Evolutionary conservation across 2,797 vertebrate genomes (phyloP), one percentile per base, ranked within the genome.

Genomic region (Spheniscus humboldti): DNA sequence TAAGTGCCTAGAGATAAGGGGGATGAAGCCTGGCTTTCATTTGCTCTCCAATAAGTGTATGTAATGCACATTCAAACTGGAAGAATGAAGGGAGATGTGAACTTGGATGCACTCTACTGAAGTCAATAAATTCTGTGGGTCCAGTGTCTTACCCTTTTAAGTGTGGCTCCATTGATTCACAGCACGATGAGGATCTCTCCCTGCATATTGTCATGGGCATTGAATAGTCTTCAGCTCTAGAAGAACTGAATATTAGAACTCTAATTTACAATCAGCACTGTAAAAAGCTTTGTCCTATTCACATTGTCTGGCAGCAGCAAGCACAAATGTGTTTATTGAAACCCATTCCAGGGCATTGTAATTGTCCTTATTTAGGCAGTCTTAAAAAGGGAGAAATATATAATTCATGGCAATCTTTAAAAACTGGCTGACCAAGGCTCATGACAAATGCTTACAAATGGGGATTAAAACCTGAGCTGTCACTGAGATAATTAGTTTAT

Each of bases 401-500:
- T 89, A 96, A 95, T 94, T 94, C 85, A 84, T 83, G 67, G 22
- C 82, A 77, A 37, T 88, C 84, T 86, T 89, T 96, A 91, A 96
- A 94, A 96, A 85, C 79, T 92, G 72, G 35, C 90, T 95, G 88
- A 95, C 90, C 95, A 93, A 84, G 77, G 33, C 73, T 86, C 86
- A 84, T 94, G 92, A 89, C 90, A 95, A 93, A 94, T 87, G 81
- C 80, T 96, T 94, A 94, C 74, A 94, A 95, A 86, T 85, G 82
- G 67, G 50, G 62, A 95, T 96, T 95, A 94, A 97, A 95, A 96
- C 96, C 90, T 93, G 75, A 92, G 62, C 73, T 96, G 92, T 96
- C 95, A 94, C 57, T 75, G 87, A 84, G 92, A 89, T 95, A 94
- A 94, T 96, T 97, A 96, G 92, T 94, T 97, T 96, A 96, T 96